Percentiles rank a stretch among this genome's conserved stretches.
phyloP scores from a whole-genome alignment of 1,140 invertebrate species.

The Meloidogyne hapla region DNA sequence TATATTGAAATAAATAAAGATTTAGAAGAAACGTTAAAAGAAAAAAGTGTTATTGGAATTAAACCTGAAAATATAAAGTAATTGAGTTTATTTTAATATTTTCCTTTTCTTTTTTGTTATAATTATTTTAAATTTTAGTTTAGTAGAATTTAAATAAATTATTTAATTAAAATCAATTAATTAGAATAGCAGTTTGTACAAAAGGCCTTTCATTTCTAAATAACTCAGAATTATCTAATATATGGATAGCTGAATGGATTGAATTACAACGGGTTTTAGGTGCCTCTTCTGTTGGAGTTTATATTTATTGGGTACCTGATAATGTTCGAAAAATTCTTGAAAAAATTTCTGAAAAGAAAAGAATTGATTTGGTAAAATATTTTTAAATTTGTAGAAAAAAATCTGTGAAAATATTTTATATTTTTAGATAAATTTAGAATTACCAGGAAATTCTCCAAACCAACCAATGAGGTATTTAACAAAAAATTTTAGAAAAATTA shows the following conservation, averaged over 20 bases:
- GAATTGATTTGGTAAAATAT: slow-evolving; percentile 73
- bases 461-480: slow-evolving; percentile 68
- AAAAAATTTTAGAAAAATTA: slow-evolving; percentile 59
- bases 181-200: slow-evolving; percentile 80
- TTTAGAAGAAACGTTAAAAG: slow-evolving; percentile 2
- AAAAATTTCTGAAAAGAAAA: slow-evolving; percentile 73
- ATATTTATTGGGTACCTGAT: slow-evolving; percentile 83
- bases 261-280: slow-evolving; percentile 81
- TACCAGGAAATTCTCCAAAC: slow-evolving; percentile 87
- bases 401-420: slow-evolving; percentile 11
- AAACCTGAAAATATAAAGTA: not conserved
- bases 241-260: slow-evolving; percentile 85
- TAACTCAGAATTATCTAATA: slow-evolving; percentile 72
- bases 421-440: slow-evolving; percentile 74
- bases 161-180: not conserved
- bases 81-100: no score
- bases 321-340: slow-evolving; percentile 84
- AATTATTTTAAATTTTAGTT: slow-evolving; percentile 29
- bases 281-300: slow-evolving; percentile 87
- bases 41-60: not conserved
- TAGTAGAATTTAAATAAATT: not conserved
- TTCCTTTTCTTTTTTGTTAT: no score
- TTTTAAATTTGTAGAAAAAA: no score
- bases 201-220: slow-evolving; percentile 88
- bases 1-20: not conserved